Evolutionary conservation across 2,888 invertebrate genomes (phyloP), one percentile per base, ranked within the genome.

Genomic region (Cheilosia urbana): DNA sequence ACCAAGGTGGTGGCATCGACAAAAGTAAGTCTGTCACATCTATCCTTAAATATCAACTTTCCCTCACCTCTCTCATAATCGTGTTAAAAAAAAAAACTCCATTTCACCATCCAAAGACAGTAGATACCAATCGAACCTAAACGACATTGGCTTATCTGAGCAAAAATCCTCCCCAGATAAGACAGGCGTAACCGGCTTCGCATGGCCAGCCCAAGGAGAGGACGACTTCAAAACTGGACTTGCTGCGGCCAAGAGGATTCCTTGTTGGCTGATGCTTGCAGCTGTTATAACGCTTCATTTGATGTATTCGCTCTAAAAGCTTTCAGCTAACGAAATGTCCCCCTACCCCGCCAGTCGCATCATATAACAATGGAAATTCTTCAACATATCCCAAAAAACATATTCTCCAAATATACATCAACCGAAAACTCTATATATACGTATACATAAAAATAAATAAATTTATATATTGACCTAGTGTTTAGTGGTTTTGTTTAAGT

Each of bases 61-160:
- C 57, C 72, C 66, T 51, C 51, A 66, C 51, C 85, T 62, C 81
- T 84, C 27, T 68, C 60, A 83, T 68, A 37, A 63, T 62, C 57
- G 42, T 51, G 76, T 65, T 19, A 11, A 24, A 69, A 37, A 47
- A 49, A 47, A 49, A 81, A 30, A 30, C 30, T 58, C 73, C 82
- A 79, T 83, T 82, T 80, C 78, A 82, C 78, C 69, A 76, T 88
- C 85, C 82, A 72, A 88, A 96, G 96, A 95, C 92, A 95, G 95
- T 89, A 95, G 95, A 91, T 96, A 95, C 93, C 95, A 95, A 93
- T 95, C 95, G 88, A 94, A 94, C 90, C 93, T 96, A 91, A 96
- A 96, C 92, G 95, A 96, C 93, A 96, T 96, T 92, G 95, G 95
- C 92, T 95, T 96, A 93, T 95, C 95, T 88, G 95, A 96, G 93